phyloP scores from a whole-genome alignment of 2,888 invertebrate genomes.

The Acrocyrtus sp. region DNA sequence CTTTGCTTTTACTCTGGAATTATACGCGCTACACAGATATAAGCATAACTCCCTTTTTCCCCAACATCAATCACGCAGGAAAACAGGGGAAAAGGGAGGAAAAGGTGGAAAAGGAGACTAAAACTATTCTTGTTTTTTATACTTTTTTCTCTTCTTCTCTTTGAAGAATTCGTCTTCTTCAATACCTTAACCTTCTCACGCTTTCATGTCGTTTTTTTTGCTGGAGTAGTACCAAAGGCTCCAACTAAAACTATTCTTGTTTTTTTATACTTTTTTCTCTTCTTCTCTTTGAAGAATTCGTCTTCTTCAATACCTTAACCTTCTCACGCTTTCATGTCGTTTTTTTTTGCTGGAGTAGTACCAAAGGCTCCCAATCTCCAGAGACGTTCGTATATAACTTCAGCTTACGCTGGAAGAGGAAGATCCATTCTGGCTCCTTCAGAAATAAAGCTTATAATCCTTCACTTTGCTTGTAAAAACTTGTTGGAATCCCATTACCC shows the following conservation, averaged over 20 bases:
- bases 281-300: not conserved
- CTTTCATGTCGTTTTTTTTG: not conserved
- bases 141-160: not conserved
- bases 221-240: not conserved
- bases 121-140: not conserved
- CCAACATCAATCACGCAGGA: conserved; percentile 40
- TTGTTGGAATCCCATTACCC: conserved; percentile 25
- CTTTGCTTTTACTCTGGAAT: not conserved
- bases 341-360: not conserved
- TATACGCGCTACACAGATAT: not conserved
- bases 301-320: not conserved
- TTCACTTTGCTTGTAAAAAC: conserved; percentile 6
- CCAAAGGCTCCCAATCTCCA: not conserved
- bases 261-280: conserved; percentile 1
- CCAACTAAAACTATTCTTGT: conserved; percentile 1
- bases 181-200: not conserved
- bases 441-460: conserved; percentile 1
- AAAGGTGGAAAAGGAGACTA: conserved; percentile 24
- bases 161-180: not conserved
- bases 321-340: not conserved
- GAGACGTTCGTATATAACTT: not conserved
- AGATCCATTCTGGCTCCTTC: not conserved
- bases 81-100: not conserved
- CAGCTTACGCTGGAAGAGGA: not conserved
- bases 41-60: conserved; percentile 30